Conservation (phyloP, 1,140 invertebrate species). For the Euura saliciscinereae region DNA sequence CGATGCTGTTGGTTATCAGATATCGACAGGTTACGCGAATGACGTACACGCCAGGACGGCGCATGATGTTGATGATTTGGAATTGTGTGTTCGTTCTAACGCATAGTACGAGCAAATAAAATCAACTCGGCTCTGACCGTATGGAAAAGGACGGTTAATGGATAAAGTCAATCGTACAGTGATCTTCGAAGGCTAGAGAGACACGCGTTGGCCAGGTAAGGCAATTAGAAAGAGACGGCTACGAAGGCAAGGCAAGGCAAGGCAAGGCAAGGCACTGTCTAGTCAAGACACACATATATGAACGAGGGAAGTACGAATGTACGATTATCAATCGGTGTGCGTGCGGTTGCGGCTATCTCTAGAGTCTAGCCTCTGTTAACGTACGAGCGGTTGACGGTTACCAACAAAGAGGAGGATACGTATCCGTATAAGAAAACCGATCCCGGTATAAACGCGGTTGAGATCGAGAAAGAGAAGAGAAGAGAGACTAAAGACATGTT, state of each 20-base stretch:
- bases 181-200: neutral
- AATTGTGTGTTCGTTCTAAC: neutral
- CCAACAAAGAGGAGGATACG: neutral
- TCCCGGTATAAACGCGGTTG: neutral
- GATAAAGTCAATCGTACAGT: constrained; percentile 7
- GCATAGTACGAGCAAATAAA: neutral
- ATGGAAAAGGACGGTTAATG: constrained; percentile 1
- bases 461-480: neutral
- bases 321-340: neutral
- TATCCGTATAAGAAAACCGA: neutral
- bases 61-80: neutral
- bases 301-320: neutral
- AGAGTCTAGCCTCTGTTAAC: neutral
- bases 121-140: neutral
- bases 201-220: neutral
- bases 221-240: neutral
- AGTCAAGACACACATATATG: neutral
- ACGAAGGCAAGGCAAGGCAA: neutral
- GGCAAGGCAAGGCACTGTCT: neutral
- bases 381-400: neutral
- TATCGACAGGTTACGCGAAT: constrained; percentile 1
- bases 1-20: neutral
- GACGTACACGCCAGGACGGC: neutral
- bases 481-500: neutral
- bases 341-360: neutral